Evolutionary conservation across 2,888 invertebrate genomes (phyloP), one percentile per base, ranked within the genome.

Genomic region (Quadroppia sp.): DNA sequence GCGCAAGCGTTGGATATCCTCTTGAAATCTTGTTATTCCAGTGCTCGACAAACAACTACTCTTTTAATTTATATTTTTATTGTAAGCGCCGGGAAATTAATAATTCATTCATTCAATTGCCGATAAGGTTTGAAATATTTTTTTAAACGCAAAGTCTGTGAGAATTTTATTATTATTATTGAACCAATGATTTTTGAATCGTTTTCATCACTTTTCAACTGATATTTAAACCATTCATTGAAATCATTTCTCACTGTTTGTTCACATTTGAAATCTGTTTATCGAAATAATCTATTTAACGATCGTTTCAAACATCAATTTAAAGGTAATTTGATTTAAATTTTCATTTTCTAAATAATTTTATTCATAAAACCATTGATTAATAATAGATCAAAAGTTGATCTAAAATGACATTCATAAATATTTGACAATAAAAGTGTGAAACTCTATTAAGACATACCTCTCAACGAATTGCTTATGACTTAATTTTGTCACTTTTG

Each of bases 391-490:
- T 23, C 53, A 53, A 20, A 53, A 53, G 23, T 20, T 25, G 2
- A 3, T 23, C 23, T 3, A n/a, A n/a, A 53, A 53, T 23, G 15
- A 23, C n/a, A n/a, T n/a, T n/a, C n/a, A n/a, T n/a, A n/a, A n/a
- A n/a, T n/a, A n/a, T n/a, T n/a, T n/a, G n/a, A n/a, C n/a, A n/a
- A n/a, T n/a, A n/a, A n/a, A n/a, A n/a, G n/a, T 7, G 11, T 30
- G 42, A 36, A 28, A 42, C 67, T 53, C 13, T 72, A 45, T n/a
- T n/a, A 53, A 71, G 15, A n/a, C 78, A 80, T 87, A 94, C 80
- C 85, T 83, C 28, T 86, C 81, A 80, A 92, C 90, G 81, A 95
- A 95, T 74, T 87, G 84, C 6, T 83, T 82, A 0, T 88, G 86
- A 0, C 88, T 86, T 23, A 92, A 86, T 79, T 88, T 87, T 9